Percentiles rank a stretch among this genome's conserved stretches.
These are phyloP conservation scores for Myripristis jacobus DNA, from an alignment of 2,797 vertebrate species.

Conservation along the genomic window DNA sequence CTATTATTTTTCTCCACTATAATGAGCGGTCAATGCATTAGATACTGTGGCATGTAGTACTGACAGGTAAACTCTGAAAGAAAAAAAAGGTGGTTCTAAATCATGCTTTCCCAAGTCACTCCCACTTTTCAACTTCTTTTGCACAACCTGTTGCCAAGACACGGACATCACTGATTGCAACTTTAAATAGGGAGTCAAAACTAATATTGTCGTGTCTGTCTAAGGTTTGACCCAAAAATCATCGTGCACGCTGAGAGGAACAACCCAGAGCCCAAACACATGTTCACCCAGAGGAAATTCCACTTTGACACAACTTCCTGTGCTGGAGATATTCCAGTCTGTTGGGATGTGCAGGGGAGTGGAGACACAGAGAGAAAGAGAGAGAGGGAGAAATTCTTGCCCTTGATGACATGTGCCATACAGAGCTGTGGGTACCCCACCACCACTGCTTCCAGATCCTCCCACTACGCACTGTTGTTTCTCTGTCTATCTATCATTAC, in stretches of 20 bases:
- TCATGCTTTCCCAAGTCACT: background rate
- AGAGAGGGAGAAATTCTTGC: constrained; percentile 7
- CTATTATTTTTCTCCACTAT: background rate
- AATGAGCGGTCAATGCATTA: background rate
- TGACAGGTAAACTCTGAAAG: no score
- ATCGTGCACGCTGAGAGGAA: constrained; percentile 27
- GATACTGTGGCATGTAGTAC: background rate
- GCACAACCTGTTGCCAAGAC: no score
- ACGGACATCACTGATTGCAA: background rate
- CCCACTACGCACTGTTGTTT: background rate
- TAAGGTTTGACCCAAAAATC: constrained; percentile 4
- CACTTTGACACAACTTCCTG: constrained; percentile 66
- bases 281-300: constrained; percentile 67
- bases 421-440: constrained; percentile 27
- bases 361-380: background rate
- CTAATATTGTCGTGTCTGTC: background rate
- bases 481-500: background rate
- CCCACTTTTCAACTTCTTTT: background rate
- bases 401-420: constrained; percentile 23
- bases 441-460: constrained; percentile 1
- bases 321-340: constrained; percentile 33
- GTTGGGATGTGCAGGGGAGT: background rate
- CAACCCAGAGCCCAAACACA: constrained; percentile 47
- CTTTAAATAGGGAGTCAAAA: constrained; percentile 1
- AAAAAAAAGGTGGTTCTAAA: background rate